Conservation (phyloP, 1,140 invertebrate genomes). For the Metaphire vulgaris region DNA sequence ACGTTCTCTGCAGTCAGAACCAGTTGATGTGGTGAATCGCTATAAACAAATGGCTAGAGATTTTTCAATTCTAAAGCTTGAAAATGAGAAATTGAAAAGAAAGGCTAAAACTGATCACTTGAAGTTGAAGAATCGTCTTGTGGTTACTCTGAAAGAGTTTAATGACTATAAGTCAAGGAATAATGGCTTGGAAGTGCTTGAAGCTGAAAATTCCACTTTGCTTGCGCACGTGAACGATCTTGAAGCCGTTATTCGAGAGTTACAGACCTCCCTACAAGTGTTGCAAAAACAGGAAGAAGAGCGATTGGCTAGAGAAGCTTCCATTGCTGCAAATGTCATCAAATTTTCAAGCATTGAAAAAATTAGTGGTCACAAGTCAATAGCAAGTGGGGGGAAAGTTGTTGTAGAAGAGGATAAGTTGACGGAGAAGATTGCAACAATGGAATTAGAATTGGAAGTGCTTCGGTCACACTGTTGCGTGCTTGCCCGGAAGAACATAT, state of each 20-base stretch:
- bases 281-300: too few relatives aligned
- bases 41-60: neutral
- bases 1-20: too few relatives aligned
- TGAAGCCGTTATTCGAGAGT: too few relatives aligned
- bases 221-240: too few relatives aligned
- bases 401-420: neutral
- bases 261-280: too few relatives aligned
- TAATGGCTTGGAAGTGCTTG: neutral
- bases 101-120: constrained; percentile 4
- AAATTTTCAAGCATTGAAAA: too few relatives aligned
- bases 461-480: neutral
- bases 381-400: too few relatives aligned
- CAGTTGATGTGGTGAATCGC: neutral
- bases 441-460: neutral
- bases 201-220: neutral
- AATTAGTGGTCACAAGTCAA: too few relatives aligned
- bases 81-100: constrained; percentile 3
- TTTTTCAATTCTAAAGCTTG: neutral
- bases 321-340: too few relatives aligned
- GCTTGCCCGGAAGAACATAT: neutral
- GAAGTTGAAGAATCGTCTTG: constrained; percentile 14
- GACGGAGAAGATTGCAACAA: neutral
- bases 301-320: too few relatives aligned
- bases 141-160: constrained; percentile 20
- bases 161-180: constrained; percentile 14